phyloP scores from a whole-genome alignment of 2,888 invertebrate species.

The Smittia aterrima region DNA sequence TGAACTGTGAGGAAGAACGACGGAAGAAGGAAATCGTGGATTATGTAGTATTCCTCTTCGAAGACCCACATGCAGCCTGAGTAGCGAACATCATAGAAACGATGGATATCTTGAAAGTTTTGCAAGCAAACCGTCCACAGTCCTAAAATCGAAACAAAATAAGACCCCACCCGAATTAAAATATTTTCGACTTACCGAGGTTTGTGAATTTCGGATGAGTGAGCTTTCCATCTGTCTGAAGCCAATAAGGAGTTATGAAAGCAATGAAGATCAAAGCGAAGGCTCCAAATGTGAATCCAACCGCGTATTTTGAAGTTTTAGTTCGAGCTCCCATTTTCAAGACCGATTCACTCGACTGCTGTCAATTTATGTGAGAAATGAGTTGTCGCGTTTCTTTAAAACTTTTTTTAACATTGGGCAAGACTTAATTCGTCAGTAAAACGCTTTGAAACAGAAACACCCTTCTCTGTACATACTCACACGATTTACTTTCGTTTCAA shows the following conservation, averaged over 20 bases:
- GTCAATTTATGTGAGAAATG: background rate
- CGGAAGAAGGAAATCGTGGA: constrained; percentile 83
- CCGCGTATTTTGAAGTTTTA: constrained; percentile 56
- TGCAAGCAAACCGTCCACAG: constrained; percentile 94
- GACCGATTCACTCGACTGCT: background rate
- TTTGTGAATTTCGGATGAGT: constrained; percentile 74
- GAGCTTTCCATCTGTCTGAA: constrained; percentile 76
- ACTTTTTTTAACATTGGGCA: background rate
- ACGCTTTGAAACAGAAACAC: too few relatives aligned
- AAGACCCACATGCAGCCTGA: constrained; percentile 96
- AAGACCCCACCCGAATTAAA: constrained; percentile 22
- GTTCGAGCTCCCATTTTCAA: constrained; percentile 52
- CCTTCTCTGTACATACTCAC: too few relatives aligned
- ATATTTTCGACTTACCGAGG: constrained; percentile 62
- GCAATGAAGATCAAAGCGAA: constrained; percentile 74
- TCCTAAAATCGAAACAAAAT: constrained; percentile 58
- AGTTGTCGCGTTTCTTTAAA: background rate
- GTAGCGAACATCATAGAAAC: constrained; percentile 79
- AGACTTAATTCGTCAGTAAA: too few relatives aligned
- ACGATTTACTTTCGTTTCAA: background rate
- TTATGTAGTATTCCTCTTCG: constrained; percentile 94
- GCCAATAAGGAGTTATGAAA: constrained; percentile 85
- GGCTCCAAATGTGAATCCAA: constrained; percentile 64
- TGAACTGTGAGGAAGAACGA: constrained; percentile 92
- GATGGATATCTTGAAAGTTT: constrained; percentile 80